Percentiles rank a stretch among this genome's conserved stretches.
phyloP scores from a whole-genome alignment of 2,797 vertebrate species.

The Delichon dasypus region DNA sequence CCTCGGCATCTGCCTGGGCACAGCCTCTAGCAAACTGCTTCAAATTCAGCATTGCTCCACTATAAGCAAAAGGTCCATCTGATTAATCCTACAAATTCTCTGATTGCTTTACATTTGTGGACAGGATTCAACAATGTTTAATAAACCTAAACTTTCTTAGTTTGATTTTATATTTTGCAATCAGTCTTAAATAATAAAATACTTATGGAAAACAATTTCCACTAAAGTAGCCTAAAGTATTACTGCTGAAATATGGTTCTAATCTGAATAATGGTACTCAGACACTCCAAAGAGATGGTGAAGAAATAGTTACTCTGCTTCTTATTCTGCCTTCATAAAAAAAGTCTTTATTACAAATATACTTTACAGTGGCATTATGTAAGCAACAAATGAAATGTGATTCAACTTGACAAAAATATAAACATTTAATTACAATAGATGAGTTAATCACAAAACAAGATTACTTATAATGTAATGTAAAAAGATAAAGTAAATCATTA shows the following conservation, averaged over 20 bases:
- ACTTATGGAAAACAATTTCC: background rate
- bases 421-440: slow-evolving; percentile 34
- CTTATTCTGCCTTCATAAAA: background rate
- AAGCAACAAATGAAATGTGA: slow-evolving; percentile 4
- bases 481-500: background rate
- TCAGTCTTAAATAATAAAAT: background rate
- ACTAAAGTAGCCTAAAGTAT: background rate
- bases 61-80: background rate
- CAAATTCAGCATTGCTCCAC: background rate
- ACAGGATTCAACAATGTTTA: background rate
- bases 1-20: background rate
- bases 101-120: background rate
- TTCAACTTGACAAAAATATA: slow-evolving; percentile 1
- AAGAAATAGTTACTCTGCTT: background rate
- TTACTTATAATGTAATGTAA: background rate
- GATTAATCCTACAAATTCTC: background rate
- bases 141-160: background rate
- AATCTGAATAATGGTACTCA: background rate
- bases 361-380: background rate
- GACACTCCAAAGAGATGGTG: background rate
- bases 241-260: background rate
- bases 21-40: background rate
- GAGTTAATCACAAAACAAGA: slow-evolving; percentile 30
- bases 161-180: background rate
- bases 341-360: background rate